phyloP scores from a whole-genome alignment of 2,113 vertebrate genomes.

The Castor canadensis region DNA sequence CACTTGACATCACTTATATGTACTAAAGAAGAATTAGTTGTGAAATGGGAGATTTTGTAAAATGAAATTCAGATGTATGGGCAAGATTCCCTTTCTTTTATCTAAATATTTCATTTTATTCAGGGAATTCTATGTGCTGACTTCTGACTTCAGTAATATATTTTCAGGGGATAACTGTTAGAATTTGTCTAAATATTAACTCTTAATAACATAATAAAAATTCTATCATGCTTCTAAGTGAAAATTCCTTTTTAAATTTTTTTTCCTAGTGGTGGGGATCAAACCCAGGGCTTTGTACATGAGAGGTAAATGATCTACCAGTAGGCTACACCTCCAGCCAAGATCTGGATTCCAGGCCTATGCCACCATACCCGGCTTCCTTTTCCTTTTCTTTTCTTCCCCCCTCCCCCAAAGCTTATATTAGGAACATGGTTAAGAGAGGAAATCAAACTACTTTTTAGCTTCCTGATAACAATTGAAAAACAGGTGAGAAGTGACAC shows the following conservation, averaged over 20 bases:
- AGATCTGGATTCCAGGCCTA: background rate
- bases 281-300: background rate
- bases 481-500: background rate
- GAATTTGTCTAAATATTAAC: constrained; percentile 46
- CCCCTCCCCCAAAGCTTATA: background rate
- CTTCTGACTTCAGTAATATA: constrained; percentile 29
- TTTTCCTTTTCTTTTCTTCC: no score
- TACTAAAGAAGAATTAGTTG: background rate
- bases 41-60: constrained; percentile 8
- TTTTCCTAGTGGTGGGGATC: background rate
- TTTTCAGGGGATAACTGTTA: background rate
- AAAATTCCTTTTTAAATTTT: background rate
- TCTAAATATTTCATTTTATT: background rate
- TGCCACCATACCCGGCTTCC: background rate
- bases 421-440: background rate
- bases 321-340: background rate
- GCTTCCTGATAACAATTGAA: background rate
- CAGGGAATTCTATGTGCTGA: background rate
- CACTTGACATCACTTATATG: background rate
- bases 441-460: background rate
- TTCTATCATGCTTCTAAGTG: constrained; percentile 5
- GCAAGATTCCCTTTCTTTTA: background rate
- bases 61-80: background rate
- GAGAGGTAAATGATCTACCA: background rate
- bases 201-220: constrained; percentile 40